Conservation (phyloP, 2,113 vertebrate genomes). For the Cervus canadensis region DNA sequence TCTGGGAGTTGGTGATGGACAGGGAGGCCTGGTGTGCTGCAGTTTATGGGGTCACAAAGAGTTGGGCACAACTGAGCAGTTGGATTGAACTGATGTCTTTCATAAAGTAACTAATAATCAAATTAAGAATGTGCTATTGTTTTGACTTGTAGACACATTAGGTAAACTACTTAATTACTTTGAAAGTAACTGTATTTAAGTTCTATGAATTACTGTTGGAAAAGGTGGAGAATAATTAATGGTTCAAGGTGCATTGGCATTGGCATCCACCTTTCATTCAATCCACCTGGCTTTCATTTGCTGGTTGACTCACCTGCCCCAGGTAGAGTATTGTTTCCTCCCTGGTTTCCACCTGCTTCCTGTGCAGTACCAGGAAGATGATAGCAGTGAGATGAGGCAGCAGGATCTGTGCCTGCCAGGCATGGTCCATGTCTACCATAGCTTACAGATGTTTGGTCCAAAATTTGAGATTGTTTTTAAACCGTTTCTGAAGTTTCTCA, state of each 20-base stretch:
- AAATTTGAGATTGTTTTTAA: not conserved
- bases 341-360: not conserved
- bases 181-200: not conserved
- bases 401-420: not conserved
- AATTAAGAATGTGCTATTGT: not conserved
- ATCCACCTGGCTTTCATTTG: not conserved
- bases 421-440: not conserved
- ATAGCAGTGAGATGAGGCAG: not conserved
- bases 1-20: too few relatives aligned
- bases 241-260: not conserved
- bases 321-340: not conserved
- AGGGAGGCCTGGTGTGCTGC: too few relatives aligned
- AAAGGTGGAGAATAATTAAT: not conserved
- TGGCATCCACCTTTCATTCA: not conserved
- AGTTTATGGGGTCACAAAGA: too few relatives aligned
- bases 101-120: not conserved
- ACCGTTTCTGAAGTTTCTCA: not conserved
- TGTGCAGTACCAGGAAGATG: not conserved
- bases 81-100: not conserved
- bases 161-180: not conserved
- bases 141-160: not conserved
- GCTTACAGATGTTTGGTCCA: not conserved
- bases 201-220: not conserved
- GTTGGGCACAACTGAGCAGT: too few relatives aligned
- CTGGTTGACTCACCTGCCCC: not conserved